Conservation (phyloP, 1,140 invertebrate genomes). For the Drosophila dunni region DNA sequence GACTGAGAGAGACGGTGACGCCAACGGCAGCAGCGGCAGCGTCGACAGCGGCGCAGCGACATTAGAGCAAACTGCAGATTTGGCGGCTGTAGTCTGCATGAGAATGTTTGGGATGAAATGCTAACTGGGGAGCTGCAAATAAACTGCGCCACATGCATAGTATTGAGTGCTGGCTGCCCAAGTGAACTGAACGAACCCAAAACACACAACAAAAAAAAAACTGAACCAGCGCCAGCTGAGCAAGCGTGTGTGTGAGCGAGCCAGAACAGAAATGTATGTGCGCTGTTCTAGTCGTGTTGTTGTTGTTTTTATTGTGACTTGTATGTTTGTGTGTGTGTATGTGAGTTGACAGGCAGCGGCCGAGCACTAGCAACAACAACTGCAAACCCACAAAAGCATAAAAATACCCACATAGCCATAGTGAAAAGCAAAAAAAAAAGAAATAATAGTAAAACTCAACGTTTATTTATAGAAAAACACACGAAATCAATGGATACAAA, state of each 20-base stretch:
- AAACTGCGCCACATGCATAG: slow-evolving; percentile 22
- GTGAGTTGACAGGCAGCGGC: slow-evolving; percentile 23
- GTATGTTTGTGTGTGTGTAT: slow-evolving; percentile 11
- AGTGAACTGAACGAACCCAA: slow-evolving; percentile 40
- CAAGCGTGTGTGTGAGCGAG: slow-evolving; percentile 32
- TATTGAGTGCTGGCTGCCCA: slow-evolving; percentile 24
- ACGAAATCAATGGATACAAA: slow-evolving; percentile 63
- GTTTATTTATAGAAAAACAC: slow-evolving; percentile 42
- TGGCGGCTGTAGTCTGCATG: slow-evolving; percentile 10
- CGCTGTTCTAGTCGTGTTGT: slow-evolving; percentile 20
- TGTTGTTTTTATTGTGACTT: slow-evolving; percentile 11
- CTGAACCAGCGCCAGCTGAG: slow-evolving; percentile 49
- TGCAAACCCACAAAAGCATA: slow-evolving; percentile 48
- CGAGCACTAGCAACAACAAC: slow-evolving; percentile 4
- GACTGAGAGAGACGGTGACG: slow-evolving; percentile 19
- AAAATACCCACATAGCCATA: slow-evolving; percentile 44
- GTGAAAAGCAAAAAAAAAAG: slow-evolving; percentile 7
- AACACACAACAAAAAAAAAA: slow-evolving; percentile 1
- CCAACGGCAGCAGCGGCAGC: slow-evolving; percentile 18
- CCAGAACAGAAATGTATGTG: slow-evolving; percentile 42
- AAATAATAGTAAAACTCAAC: slow-evolving; percentile 43
- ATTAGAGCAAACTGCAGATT: background rate
- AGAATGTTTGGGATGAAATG: slow-evolving; percentile 32
- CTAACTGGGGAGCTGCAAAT: slow-evolving; percentile 15
- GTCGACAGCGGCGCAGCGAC: background rate